phyloP scores from a whole-genome alignment of 2,113 vertebrate species.

The Ictidomys tridecemlineatus region DNA sequence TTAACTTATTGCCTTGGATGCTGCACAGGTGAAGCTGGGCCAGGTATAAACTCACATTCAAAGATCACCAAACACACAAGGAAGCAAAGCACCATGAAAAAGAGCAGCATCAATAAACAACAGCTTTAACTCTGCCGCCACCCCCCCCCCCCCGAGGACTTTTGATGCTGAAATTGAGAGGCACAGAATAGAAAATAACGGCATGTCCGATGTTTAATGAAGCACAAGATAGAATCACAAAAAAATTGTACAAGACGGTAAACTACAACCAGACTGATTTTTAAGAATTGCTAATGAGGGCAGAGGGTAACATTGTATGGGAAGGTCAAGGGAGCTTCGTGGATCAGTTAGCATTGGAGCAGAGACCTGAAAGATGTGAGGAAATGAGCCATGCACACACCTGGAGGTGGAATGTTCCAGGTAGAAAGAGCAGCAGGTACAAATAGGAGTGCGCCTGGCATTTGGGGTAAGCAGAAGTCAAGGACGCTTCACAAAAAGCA shows the following conservation, averaged over 20 bases:
- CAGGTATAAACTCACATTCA: neutral
- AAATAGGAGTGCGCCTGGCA: neutral
- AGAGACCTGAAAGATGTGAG: neutral
- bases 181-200: neutral
- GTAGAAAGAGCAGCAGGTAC: neutral
- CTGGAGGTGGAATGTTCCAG: neutral
- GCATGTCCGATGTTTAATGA: neutral
- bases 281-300: neutral
- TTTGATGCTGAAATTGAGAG: neutral
- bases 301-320: neutral
- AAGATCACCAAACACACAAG: constrained; percentile 34
- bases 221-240: neutral
- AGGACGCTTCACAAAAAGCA: neutral
- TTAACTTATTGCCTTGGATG: neutral
- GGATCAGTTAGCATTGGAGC: neutral
- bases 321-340: neutral
- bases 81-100: neutral
- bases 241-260: neutral
- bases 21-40: neutral
- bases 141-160: neutral
- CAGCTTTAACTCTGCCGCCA: neutral
- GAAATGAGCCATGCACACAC: neutral
- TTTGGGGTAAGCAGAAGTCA: neutral
- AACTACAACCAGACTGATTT: neutral
- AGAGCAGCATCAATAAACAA: neutral